Evolutionary conservation across 2,888 invertebrate genomes (phyloP).

Genomic region (Steinernema hermaphroditum): DNA sequence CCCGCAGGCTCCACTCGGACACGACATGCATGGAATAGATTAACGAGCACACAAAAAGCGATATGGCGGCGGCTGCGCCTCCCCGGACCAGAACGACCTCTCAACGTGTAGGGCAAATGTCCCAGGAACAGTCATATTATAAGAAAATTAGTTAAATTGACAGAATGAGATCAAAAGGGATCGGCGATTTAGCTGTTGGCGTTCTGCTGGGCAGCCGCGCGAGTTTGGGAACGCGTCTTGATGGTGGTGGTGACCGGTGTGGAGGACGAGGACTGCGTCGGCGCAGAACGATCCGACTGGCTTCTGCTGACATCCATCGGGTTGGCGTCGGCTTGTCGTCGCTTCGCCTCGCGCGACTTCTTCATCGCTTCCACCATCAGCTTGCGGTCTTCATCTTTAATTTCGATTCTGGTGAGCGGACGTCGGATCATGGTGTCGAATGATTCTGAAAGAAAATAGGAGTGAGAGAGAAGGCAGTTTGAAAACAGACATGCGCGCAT

Average conservation of each 20-base stretch:
- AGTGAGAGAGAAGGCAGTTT: neutral
- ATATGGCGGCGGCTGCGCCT: neutral
- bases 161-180: neutral
- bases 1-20: neutral
- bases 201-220: neutral
- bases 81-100: neutral
- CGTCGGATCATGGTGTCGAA: constrained; percentile 1
- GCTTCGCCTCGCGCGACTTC: neutral
- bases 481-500: neutral
- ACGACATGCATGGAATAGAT: neutral
- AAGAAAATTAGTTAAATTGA: neutral
- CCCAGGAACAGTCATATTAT: too few species aligned
- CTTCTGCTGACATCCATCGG: neutral
- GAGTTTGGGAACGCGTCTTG: constrained; percentile 1
- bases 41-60: constrained; percentile 5
- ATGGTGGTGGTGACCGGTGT: neutral
- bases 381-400: constrained; percentile 2
- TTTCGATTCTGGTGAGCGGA: neutral
- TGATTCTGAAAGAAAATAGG: neutral
- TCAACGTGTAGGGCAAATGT: too few species aligned
- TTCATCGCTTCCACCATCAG: neutral
- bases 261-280: neutral
- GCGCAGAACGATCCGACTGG: neutral
- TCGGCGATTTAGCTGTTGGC: neutral
- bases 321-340: neutral